Evolutionary conservation across 1,140 invertebrate genomes (phyloP).

Genomic region (Macrotrachela quadricornifera): DNA sequence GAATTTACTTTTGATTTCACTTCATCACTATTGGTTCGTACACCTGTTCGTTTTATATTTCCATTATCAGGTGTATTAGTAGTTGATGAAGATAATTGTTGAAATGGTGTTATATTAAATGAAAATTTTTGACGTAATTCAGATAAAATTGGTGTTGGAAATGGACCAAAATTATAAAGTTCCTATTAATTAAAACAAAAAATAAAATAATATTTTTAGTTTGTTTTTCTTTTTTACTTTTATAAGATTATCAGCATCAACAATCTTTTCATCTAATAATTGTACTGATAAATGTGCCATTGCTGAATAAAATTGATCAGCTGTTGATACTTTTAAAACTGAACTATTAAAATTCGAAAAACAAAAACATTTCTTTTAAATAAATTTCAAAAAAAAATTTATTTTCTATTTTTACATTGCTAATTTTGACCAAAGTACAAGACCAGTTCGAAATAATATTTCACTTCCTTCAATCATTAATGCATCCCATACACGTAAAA

Average conservation of each 20-base stretch:
- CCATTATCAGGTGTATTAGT: slow-evolving; percentile 15
- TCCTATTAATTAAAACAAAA: slow-evolving; percentile 22
- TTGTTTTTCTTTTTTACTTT: slow-evolving; percentile 29
- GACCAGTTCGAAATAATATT: slow-evolving; percentile 62
- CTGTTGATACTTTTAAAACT: slow-evolving; percentile 59
- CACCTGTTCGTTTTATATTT: slow-evolving; percentile 9
- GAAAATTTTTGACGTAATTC: slow-evolving; percentile 67
- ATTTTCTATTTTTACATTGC: slow-evolving; percentile 4
- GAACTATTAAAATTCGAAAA: slow-evolving; percentile 41
- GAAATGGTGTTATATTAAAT: slow-evolving; percentile 40
- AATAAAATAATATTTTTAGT: too few relatives aligned
- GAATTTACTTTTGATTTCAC: too few relatives aligned
- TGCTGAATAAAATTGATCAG: slow-evolving; percentile 85
- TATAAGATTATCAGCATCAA: slow-evolving; percentile 59
- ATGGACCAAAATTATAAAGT: slow-evolving; percentile 57
- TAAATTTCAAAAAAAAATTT: too few relatives aligned
- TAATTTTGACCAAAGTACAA: slow-evolving; percentile 68
- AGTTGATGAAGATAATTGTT: neutral
- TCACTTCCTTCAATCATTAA: slow-evolving; percentile 86
- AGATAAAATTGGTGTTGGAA: slow-evolving; percentile 50
- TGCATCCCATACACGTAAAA: slow-evolving; percentile 78
- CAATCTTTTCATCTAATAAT: slow-evolving; percentile 55
- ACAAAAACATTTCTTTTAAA: too few relatives aligned
- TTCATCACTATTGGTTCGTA: neutral
- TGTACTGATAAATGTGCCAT: slow-evolving; percentile 78